phyloP scores from a whole-genome alignment of 2,888 invertebrate genomes.

The Philereme vetulata region DNA sequence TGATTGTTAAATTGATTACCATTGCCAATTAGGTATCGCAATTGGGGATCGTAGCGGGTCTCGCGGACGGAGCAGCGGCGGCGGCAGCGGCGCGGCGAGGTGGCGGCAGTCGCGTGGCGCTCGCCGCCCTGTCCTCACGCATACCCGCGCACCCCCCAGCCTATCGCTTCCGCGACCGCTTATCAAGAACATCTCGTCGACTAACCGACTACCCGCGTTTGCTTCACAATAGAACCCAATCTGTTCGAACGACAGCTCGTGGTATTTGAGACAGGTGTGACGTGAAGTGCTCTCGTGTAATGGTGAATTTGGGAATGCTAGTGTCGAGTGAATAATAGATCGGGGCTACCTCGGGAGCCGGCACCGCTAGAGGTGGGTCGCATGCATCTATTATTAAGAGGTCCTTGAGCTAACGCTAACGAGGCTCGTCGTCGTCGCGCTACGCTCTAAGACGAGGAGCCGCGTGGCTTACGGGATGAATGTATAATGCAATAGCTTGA shows the following conservation, averaged over 20 bases:
- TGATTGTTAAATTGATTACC: too few species aligned
- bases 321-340: slow-evolving; percentile 60
- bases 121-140: slow-evolving; percentile 51
- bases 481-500: slow-evolving; percentile 49
- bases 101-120: slow-evolving; percentile 63
- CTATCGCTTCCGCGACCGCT: slow-evolving; percentile 16
- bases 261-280: slow-evolving; percentile 40
- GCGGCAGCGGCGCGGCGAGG: slow-evolving; percentile 27
- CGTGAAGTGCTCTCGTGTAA: slow-evolving; percentile 52
- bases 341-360: slow-evolving; percentile 60
- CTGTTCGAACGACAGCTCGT: slow-evolving; percentile 20
- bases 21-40: too few species aligned
- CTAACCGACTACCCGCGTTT: slow-evolving; percentile 21
- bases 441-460: slow-evolving; percentile 10
- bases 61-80: slow-evolving; percentile 5
- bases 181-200: slow-evolving; percentile 29
- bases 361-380: slow-evolving; percentile 66
- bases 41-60: slow-evolving; percentile 2
- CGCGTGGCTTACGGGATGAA: slow-evolving; percentile 39
- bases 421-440: slow-evolving; percentile 35
- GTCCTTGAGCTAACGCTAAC: slow-evolving; percentile 31
- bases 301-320: slow-evolving; percentile 49
- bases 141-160: slow-evolving; percentile 5
- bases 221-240: slow-evolving; percentile 21
- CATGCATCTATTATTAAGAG: slow-evolving; percentile 48